These are phyloP conservation scores for Schizaphis graminum DNA, from an alignment of 2,888 invertebrate genomes.

Conservation along the genomic window DNA sequence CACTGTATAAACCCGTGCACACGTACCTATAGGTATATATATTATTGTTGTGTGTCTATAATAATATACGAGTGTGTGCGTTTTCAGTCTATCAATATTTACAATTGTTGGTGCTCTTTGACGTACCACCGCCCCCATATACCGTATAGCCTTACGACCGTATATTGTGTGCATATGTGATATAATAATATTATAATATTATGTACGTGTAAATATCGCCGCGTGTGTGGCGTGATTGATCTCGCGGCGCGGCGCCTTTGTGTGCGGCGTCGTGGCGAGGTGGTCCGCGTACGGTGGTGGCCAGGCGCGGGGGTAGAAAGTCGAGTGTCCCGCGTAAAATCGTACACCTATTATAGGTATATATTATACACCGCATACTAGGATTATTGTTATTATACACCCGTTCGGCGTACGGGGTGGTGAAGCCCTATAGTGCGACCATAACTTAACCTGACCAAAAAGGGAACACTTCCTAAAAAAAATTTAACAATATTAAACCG, in stretches of 20 bases:
- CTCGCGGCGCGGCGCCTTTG: background rate
- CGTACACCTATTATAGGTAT: background rate
- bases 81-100: conserved; percentile 49
- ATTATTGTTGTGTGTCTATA: background rate
- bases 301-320: background rate
- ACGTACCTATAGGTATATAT: background rate
- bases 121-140: conserved; percentile 18
- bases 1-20: background rate
- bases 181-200: background rate
- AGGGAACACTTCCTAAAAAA: background rate
- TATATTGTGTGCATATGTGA: too few species aligned
- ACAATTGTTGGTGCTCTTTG: conserved; percentile 43
- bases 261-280: background rate
- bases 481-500: background rate
- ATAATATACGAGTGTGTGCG: background rate
- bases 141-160: background rate
- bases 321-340: background rate
- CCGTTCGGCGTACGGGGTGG: background rate
- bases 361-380: too few species aligned
- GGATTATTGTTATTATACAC: background rate
- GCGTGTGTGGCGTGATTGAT: conserved; percentile 46
- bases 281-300: background rate
- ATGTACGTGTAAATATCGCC: conserved; percentile 9
- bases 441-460: background rate
- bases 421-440: background rate